These are phyloP conservation scores for Neodontobutis hainanensis DNA, from an alignment of 2,113 vertebrate genomes.

Conservation along the genomic window DNA sequence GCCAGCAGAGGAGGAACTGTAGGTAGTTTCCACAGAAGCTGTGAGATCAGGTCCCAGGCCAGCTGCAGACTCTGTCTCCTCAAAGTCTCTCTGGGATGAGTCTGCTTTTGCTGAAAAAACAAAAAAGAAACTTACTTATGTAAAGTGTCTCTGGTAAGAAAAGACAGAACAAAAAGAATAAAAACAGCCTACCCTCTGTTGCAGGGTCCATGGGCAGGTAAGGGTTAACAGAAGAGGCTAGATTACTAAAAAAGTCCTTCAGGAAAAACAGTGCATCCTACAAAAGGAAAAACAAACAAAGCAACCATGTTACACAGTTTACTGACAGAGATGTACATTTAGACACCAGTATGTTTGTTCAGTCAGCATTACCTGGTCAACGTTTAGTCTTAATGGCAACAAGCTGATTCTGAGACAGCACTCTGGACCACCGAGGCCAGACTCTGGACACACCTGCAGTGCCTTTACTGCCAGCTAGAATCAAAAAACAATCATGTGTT, in stretches of 20 bases:
- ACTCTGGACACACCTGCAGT: conserved; percentile 85
- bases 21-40: conserved; percentile 79
- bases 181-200: conserved; percentile 78
- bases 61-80: conserved; percentile 65
- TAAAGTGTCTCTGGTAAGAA: not conserved
- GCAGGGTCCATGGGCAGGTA: conserved; percentile 82
- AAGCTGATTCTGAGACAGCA: conserved; percentile 90
- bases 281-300: not conserved
- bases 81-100: conserved; percentile 59
- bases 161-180: not conserved
- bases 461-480: conserved; percentile 89
- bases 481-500: conserved; percentile 2
- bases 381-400: conserved; percentile 88
- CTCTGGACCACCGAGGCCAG: conserved; percentile 84
- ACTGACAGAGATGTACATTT: not conserved
- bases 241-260: conserved; percentile 89
- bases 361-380: conserved; percentile 81
- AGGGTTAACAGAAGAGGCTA: conserved; percentile 84
- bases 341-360: not conserved
- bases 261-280: conserved; percentile 93
- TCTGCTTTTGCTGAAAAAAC: conserved; percentile 73
- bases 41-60: conserved; percentile 69
- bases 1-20: conserved; percentile 78
- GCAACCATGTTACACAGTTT: not conserved
- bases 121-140: not conserved